A percentile compares a stretch with the other conserved stretches of the same genome.
Conservation (phyloP, 2,888 invertebrate species). For the Harpagoxenus sublaevis region DNA sequence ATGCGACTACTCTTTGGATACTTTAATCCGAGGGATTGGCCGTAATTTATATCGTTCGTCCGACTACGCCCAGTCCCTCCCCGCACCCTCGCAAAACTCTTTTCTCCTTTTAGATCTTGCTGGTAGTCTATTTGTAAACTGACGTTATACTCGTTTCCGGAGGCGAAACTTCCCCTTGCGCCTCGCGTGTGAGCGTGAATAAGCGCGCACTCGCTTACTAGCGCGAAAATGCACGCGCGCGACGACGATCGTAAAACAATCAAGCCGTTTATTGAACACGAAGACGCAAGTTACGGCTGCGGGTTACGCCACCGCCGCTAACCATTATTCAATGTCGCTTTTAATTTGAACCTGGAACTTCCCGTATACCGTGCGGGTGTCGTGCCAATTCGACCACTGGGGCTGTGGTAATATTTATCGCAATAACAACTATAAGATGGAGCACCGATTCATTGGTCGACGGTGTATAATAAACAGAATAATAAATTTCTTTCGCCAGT, state of each 20-base stretch:
- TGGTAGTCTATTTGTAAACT: constrained; percentile 50
- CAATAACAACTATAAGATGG: no score
- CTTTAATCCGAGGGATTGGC: constrained; percentile 81
- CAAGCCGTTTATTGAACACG: constrained; percentile 54
- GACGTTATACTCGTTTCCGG: constrained; percentile 29
- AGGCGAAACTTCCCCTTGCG: background rate
- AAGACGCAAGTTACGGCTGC: constrained; percentile 34
- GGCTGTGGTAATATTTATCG: no score
- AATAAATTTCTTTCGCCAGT: no score
- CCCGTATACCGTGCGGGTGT: no score
- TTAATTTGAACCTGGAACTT: no score
- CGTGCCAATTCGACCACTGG: no score
- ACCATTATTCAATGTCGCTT: constrained; percentile 52
- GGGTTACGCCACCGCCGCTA: constrained; percentile 12
- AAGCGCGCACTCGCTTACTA: background rate
- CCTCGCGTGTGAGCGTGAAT: background rate
- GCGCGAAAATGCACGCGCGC: constrained; percentile 46
- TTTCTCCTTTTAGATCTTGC: constrained; percentile 31
- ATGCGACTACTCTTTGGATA: constrained; percentile 81
- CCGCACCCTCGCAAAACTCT: constrained; percentile 7
- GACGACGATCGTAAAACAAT: constrained; percentile 56
- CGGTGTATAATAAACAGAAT: no score
- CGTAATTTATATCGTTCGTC: constrained; percentile 78
- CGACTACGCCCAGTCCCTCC: constrained; percentile 62
- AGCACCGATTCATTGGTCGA: no score